Evolutionary conservation across 2,113 vertebrate species (phyloP).

Genomic region (Lutjanus erythropterus): DNA sequence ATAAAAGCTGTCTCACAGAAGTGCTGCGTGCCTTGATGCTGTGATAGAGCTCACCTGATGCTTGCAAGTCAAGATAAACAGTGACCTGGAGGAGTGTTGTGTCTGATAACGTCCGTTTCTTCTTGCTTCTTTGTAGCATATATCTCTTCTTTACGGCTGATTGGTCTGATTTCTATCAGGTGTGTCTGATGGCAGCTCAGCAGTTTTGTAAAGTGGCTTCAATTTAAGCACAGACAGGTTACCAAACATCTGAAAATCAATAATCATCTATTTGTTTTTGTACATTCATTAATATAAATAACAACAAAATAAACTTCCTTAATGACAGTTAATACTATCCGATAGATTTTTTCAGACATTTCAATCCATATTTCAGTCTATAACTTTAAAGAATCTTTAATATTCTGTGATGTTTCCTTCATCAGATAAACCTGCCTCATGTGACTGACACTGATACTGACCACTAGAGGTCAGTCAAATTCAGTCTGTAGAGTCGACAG

Average conservation of each 20-base stretch:
- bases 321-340: background rate
- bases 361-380: too few species aligned
- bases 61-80: constrained; percentile 11
- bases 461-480: constrained; percentile 52
- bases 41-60: constrained; percentile 17
- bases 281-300: too few species aligned
- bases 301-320: too few species aligned
- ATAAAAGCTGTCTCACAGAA: constrained; percentile 20
- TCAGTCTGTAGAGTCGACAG: background rate
- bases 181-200: background rate
- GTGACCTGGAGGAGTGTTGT: background rate
- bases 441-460: background rate
- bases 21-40: background rate
- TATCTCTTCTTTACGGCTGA: background rate
- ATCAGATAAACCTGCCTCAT: background rate
- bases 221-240: background rate
- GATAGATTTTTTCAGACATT: background rate
- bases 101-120: constrained; percentile 5
- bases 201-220: background rate
- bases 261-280: background rate
- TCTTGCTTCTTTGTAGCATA: background rate
- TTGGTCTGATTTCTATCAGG: background rate
- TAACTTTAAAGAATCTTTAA: too few species aligned
- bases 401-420: too few species aligned
- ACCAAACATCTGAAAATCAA: background rate